Evolutionary conservation across 2,888 invertebrate species (phyloP).

Genomic region (Quadroppia sp.): DNA sequence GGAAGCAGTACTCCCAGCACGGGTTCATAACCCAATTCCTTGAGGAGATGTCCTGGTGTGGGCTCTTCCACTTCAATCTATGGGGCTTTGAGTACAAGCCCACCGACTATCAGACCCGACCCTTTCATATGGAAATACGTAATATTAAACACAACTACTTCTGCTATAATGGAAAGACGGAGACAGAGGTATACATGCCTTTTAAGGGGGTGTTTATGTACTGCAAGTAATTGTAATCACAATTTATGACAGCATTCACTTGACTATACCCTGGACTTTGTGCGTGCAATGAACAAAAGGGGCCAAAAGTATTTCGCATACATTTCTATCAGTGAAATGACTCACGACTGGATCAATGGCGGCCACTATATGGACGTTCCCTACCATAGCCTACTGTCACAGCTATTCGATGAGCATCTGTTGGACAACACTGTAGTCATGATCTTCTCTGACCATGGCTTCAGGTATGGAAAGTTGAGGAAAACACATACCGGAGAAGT

Average conservation of each 20-base stretch:
- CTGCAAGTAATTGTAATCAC: not conserved
- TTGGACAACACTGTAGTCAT: constrained; percentile 67
- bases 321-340: constrained; percentile 52
- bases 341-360: constrained; percentile 52
- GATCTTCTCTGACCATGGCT: constrained; percentile 80
- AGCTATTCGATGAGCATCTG: constrained; percentile 57
- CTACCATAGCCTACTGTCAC: constrained; percentile 58
- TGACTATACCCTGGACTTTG: constrained; percentile 26
- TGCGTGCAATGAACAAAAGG: constrained; percentile 3
- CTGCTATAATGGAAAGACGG: constrained; percentile 36
- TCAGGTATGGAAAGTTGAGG: constrained; percentile 77
- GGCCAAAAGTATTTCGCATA: constrained; percentile 50
- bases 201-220: not conserved
- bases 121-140: constrained; percentile 51
- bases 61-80: constrained; percentile 52
- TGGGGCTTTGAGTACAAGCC: constrained; percentile 52
- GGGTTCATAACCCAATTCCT: constrained; percentile 52
- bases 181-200: constrained; percentile 28
- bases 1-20: constrained; percentile 51
- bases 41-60: constrained; percentile 52
- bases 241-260: constrained; percentile 39
- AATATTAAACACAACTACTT: constrained; percentile 46
- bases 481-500: constrained; percentile 62
- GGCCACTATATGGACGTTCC: constrained; percentile 51
- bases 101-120: constrained; percentile 52